Evolutionary conservation across 2,113 vertebrate genomes (phyloP), one percentile per base, ranked within the genome.

Genomic region (Alosa alosa): DNA sequence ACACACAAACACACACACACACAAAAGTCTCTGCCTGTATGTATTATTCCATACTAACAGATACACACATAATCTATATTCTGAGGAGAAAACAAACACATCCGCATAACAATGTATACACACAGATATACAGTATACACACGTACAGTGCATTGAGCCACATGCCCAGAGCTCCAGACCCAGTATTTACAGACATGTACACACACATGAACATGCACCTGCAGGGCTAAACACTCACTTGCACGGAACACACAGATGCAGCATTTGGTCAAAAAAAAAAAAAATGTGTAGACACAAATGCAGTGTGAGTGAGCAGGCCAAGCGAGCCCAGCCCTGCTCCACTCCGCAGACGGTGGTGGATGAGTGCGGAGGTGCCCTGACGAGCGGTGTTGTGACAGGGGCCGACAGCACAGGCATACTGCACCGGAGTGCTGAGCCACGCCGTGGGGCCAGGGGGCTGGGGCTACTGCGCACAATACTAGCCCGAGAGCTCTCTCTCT

Each of bases 151-250:
- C 64, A 44, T 44, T 44, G 41, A 44, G 41, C 41, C 41, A 75
- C 68, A 75, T 15, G 20, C 36, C 18, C 72, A 78, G 18, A 78
- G 0, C 39, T 17, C 13, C 72, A 39, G 4, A 78, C 72, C 22
- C 9, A 36, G 2, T 49, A 10, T 49, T 49, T 49, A 78, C 72
- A 78, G 4, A 36, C 31, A 72, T 1, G 17, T 6, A 17, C 31
- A 78, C 72, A 75, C 68, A 36, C 8, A 75, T 5, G 31, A 15
- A 78, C 72, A 78, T 15, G 15, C 25, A 78, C 72, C 72, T 78
- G 72, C 68, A 15, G 72, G 72, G 72, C 72, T 78, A 78, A 78
- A 78, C 72, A 78, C 11, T 39, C 31, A 78, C 72, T 78, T 78
- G 72, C 11, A 78, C 36, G 36, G 10, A 41, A 13, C 25, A 78